Evolutionary conservation across 2,888 invertebrate genomes (phyloP).

Genomic region (Macaria notata): DNA sequence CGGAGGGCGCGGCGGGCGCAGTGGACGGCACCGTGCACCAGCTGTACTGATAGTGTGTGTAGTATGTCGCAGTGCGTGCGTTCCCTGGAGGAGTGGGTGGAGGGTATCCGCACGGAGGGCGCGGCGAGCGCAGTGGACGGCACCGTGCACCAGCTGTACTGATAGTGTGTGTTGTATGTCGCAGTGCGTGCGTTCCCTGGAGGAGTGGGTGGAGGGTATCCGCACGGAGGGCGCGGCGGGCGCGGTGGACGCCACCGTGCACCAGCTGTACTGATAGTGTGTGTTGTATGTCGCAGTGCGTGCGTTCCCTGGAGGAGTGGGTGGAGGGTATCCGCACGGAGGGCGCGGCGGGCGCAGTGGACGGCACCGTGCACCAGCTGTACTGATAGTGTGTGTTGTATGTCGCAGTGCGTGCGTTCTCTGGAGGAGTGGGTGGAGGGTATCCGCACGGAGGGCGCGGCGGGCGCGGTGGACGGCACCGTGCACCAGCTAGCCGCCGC

Average conservation of each 20-base stretch:
- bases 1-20: constrained; percentile 91
- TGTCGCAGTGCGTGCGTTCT: constrained; percentile 90
- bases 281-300: constrained; percentile 83
- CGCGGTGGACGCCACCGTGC: no score
- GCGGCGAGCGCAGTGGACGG: no score
- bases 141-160: no score
- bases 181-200: no score
- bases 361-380: constrained; percentile 99
- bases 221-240: no score
- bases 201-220: no score
- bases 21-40: constrained; percentile 99
- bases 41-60: constrained; percentile 72
- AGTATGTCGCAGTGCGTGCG: no score
- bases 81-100: no score
- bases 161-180: no score
- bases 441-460: constrained; percentile 88
- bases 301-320: constrained; percentile 95
- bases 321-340: constrained; percentile 93
- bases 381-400: background rate
- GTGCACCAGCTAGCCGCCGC: constrained; percentile 98
- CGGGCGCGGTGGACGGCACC: constrained; percentile 97
- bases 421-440: constrained; percentile 97
- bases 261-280: no score
- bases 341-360: constrained; percentile 92
- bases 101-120: no score